phyloP scores from a whole-genome alignment of 2,888 invertebrate genomes.

The Eulithis prunata region DNA sequence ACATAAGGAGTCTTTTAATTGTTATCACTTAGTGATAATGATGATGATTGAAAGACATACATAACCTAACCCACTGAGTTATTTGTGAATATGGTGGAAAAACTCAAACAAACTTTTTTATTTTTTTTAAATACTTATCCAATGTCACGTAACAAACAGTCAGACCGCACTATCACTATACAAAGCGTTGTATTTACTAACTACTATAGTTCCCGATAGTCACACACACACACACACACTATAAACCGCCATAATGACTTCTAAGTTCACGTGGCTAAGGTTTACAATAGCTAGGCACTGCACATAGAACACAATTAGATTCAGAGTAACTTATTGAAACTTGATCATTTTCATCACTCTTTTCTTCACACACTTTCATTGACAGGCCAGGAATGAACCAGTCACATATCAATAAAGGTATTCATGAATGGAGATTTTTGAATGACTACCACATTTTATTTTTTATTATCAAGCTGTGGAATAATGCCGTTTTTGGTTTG shows the following conservation, averaged over 20 bases:
- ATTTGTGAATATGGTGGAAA: not conserved
- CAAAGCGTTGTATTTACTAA: conserved; percentile 21
- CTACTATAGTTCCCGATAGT: conserved; percentile 9
- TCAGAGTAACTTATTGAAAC: not conserved
- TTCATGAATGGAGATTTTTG: not conserved
- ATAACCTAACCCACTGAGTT: not conserved
- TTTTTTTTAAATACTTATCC: too few species aligned
- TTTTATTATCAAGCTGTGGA: too few species aligned
- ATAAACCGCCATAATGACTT: conserved; percentile 26
- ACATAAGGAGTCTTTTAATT: too few species aligned
- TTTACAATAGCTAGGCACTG: conserved; percentile 13
- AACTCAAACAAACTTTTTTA: not conserved
- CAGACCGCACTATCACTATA: conserved; percentile 10
- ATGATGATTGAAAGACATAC: too few species aligned
- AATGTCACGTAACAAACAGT: conserved; percentile 18
- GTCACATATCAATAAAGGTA: too few species aligned
- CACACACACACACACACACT: conserved; percentile 9
- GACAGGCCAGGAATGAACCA: not conserved
- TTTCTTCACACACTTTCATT: not conserved
- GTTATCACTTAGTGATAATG: too few species aligned
- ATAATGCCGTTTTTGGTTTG: too few species aligned
- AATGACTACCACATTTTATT: too few species aligned
- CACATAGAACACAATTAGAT: conserved; percentile 6
- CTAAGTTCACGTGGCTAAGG: conserved; percentile 21
- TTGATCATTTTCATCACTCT: not conserved